Evolutionary conservation across 2,797 vertebrate species (phyloP).

Genomic region (Serranus cabrilla): DNA sequence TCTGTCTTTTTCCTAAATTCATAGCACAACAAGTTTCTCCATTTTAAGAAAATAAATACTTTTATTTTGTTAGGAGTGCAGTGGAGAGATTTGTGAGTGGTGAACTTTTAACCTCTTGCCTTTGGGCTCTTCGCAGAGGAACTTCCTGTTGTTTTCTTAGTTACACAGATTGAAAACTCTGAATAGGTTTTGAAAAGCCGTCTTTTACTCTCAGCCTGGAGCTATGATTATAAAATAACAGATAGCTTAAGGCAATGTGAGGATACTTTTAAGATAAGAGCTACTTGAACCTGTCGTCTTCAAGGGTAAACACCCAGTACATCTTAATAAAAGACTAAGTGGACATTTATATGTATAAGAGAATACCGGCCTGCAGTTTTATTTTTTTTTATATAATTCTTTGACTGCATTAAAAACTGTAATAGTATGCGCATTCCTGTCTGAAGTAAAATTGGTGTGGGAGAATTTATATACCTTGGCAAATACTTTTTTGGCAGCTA

Average conservation of each 20-base stretch:
- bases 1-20: neutral
- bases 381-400: conserved; percentile 4
- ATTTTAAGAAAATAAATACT: conserved; percentile 17
- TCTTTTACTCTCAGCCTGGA: conserved; percentile 64
- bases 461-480: conserved; percentile 27
- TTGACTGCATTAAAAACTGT: conserved; percentile 7
- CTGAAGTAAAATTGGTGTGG: neutral
- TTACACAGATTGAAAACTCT: conserved; percentile 66
- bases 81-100: conserved; percentile 27
- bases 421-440: conserved; percentile 11
- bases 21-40: conserved; percentile 16
- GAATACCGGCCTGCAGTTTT: neutral
- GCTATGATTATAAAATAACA: conserved; percentile 69
- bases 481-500: conserved; percentile 60
- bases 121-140: conserved; percentile 71
- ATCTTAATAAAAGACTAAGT: conserved; percentile 28
- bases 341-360: conserved; percentile 16
- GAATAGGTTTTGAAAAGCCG: conserved; percentile 76
- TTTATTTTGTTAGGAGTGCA: conserved; percentile 36
- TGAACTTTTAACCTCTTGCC: conserved; percentile 78
- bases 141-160: conserved; percentile 82
- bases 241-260: conserved; percentile 67
- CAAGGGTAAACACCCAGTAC: conserved; percentile 25
- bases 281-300: conserved; percentile 68
- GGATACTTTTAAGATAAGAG: conserved; percentile 68